Conservation (phyloP, 2,797 vertebrate species). For the Crocidura indochinensis region DNA sequence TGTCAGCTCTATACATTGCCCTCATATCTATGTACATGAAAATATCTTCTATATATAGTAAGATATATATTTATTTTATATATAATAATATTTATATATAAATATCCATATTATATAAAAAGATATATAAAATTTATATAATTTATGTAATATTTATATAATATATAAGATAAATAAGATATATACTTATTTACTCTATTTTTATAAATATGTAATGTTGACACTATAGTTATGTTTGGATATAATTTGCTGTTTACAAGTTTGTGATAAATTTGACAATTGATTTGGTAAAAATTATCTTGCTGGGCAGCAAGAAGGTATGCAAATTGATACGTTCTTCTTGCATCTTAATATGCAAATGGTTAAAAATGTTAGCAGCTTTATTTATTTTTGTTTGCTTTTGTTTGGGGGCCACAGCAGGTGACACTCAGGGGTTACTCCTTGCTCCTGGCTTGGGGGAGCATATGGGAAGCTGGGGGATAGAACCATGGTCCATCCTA, state of each 20-base stretch:
- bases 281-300: constrained; percentile 32
- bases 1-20: constrained; percentile 32
- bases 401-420: too few species aligned
- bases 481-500: too few species aligned
- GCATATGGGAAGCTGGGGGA: too few species aligned
- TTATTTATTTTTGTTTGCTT: too few species aligned
- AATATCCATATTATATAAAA: too few species aligned
- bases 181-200: background rate
- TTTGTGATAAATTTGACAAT: constrained; percentile 43
- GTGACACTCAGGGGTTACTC: too few species aligned
- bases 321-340: constrained; percentile 23
- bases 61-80: too few species aligned
- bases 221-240: background rate
- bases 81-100: too few species aligned
- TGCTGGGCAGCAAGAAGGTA: background rate
- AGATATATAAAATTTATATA: too few species aligned
- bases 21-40: constrained; percentile 16
- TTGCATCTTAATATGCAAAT: background rate
- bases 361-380: constrained; percentile 30
- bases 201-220: constrained; percentile 25
- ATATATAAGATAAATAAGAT: too few species aligned
- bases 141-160: too few species aligned
- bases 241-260: constrained; percentile 2
- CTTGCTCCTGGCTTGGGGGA: too few species aligned
- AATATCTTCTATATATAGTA: background rate